Conservation (phyloP, 35 echinoderm and acorn worm genomes). For the Chiridota heheva region DNA sequence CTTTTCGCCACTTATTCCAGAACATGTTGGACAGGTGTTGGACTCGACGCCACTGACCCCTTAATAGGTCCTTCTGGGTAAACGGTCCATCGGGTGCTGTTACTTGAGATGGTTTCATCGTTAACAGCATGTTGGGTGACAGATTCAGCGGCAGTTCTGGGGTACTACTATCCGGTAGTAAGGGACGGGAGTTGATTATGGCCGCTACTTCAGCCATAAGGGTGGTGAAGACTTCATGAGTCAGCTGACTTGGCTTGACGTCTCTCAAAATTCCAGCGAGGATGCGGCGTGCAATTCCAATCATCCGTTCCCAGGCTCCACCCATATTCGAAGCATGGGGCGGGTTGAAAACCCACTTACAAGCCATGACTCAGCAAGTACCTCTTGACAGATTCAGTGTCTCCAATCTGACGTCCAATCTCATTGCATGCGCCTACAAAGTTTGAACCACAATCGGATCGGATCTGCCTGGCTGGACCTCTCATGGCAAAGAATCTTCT, state of each 20-base stretch:
- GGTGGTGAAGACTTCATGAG: conserved; percentile 48
- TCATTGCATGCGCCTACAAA: conserved; percentile 62
- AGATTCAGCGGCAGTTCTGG: conserved; percentile 52
- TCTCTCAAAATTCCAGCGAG: conserved; percentile 47
- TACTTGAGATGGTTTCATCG: conserved; percentile 50
- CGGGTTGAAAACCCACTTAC: conserved; percentile 46
- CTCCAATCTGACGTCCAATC: conserved; percentile 16
- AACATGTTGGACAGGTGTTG: conserved; percentile 56
- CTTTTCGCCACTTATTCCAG: conserved; percentile 48
- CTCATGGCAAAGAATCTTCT: conserved; percentile 51
- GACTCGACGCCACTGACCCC: conserved; percentile 48
- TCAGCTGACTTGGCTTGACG: conserved; percentile 59
- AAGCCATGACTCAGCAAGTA: conserved; percentile 26
- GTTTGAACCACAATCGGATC: conserved; percentile 56
- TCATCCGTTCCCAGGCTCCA: conserved; percentile 52
- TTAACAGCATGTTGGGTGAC: conserved; percentile 57
- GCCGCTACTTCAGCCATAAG: conserved; percentile 56
- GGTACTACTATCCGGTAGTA: conserved; percentile 25
- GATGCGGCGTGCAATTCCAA: conserved; percentile 44
- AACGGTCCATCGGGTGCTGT: conserved; percentile 48
- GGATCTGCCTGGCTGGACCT: conserved; percentile 36
- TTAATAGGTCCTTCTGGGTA: conserved; percentile 36
- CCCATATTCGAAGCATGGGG: conserved; percentile 53
- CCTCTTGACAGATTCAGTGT: conserved; percentile 35
- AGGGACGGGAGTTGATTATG: conserved; percentile 40